Evolutionary conservation across 2,888 invertebrate genomes (phyloP), one percentile per base, ranked within the genome.

Genomic region (Digitonthophagus gazella): DNA sequence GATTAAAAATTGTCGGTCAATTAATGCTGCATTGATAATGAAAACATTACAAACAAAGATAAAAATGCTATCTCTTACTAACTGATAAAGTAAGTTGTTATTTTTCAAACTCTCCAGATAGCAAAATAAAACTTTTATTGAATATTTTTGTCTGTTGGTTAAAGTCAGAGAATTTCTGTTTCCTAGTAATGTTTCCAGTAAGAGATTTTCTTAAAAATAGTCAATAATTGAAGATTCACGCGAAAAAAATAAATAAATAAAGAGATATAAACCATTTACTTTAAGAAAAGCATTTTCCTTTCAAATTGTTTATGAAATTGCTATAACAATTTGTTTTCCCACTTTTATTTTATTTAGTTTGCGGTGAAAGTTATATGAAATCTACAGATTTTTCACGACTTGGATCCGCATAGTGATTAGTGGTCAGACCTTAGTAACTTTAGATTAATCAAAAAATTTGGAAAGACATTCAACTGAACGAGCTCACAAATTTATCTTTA

Each of bases 91-190:
- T n/a, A n/a, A n/a, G n/a, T n/a, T n/a, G n/a, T n/a, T n/a, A n/a
- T n/a, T n/a, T n/a, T n/a, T n/a, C n/a, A n/a, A n/a, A n/a, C n/a
- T n/a, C n/a, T n/a, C n/a, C n/a, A n/a, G n/a, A n/a, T n/a, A n/a
- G 79, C 80, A 79, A 67, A 79, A 54, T 78, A 79, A 71, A 80
- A 80, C 69, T 80, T n/a, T n/a, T n/a, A n/a, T n/a, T n/a, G n/a
- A n/a, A n/a, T n/a, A n/a, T n/a, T n/a, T n/a, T n/a, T n/a, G n/a
- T n/a, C n/a, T n/a, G n/a, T n/a, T n/a, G n/a, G n/a, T n/a, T n/a
- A n/a, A n/a, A n/a, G n/a, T 79, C n/a, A 80, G 80, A 3, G 79
- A 80, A 70, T 69, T 78, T 16, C 79, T 79, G 0, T 80, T 74
- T 66, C 71, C 71, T 14, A 80, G 80, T 69, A 72, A 70, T 3